Base-by-base conservation (phyloP, 2,888 invertebrate species). In the Mythimna pallens region DNA sequence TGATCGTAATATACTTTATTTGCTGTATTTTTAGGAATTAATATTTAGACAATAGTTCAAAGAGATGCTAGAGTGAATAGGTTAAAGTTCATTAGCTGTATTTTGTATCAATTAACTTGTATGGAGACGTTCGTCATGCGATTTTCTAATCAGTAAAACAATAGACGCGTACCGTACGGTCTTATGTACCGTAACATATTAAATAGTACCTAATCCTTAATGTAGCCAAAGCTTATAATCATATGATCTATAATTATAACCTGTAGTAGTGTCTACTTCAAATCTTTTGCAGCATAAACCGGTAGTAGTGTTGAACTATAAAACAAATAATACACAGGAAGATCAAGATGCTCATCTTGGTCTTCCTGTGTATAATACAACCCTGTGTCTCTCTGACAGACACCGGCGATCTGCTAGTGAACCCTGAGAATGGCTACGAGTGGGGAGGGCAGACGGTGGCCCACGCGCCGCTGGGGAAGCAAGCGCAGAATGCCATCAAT, bases 401-500 rank as follows among this genome's bases (percentile, higher is more conserved):
- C 79, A 96, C 96, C 64, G 96, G 96, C 30, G 96, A 96, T 77
- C 89, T 95, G 62, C 91, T 95, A 50, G 87, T 94, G n/a, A 94
- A 93, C 70, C 94, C 94, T 3, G 96, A 96, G 77, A 93, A 92
- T n/a, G 94, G 93, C 0, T 95, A 92, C 82, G 96, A 96, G 68
- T 96, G 95, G 96, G 93, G 93, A 0, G 92, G 93, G 0, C 93
- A 92, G 81, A 81, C 87, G 0, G 76, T 90, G 4, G 89, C 91
- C 3, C 91, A 93, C 2, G 85, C 89, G 1, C 90, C 90, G 0
- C 78, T 89, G 10, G 93, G 94, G 30, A 93, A 91, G 74, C 91
- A 92, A 36, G 89, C 95, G 40, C 96, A 96, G 83, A 97, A 97
- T 86, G 97, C 97, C 57, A 97, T 98, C 91, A 97, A 97, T 90